Evolutionary conservation across 2,888 invertebrate genomes (phyloP).

Genomic region (Tridacna gigas): DNA sequence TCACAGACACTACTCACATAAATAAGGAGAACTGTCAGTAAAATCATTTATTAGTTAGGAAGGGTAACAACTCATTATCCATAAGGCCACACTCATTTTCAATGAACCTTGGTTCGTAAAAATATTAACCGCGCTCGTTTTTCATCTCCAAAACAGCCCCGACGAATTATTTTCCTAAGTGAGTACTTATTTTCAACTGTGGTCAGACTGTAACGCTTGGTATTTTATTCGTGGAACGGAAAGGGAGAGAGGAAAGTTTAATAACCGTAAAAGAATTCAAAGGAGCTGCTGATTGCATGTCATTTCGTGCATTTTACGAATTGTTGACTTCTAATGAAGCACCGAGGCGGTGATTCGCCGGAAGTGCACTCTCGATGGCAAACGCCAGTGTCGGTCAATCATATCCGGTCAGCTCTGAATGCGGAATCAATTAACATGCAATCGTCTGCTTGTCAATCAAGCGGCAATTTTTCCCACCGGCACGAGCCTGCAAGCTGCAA

Average conservation of each 20-base stretch:
- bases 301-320: constrained; percentile 12
- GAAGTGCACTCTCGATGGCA: constrained; percentile 21
- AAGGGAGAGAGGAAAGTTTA: neutral
- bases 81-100: constrained; percentile 4
- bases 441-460: constrained; percentile 16
- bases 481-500: constrained; percentile 10
- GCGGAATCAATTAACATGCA: constrained; percentile 18
- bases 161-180: neutral
- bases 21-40: too few species aligned
- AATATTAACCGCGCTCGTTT: constrained; percentile 4
- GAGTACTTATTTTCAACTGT: neutral
- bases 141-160: constrained; percentile 16
- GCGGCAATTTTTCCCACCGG: neutral
- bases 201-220: neutral
- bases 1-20: too few species aligned
- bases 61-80: constrained; percentile 11
- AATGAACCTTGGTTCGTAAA: constrained; percentile 25
- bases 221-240: neutral
- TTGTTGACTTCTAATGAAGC: constrained; percentile 21
- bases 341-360: constrained; percentile 2
- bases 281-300: constrained; percentile 7
- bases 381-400: constrained; percentile 16
- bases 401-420: constrained; percentile 27
- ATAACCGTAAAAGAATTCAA: constrained; percentile 7
- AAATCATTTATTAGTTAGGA: too few species aligned